Evolutionary conservation across 2,113 vertebrate genomes (phyloP).

Genomic region (Phrynosoma blainvillii): DNA sequence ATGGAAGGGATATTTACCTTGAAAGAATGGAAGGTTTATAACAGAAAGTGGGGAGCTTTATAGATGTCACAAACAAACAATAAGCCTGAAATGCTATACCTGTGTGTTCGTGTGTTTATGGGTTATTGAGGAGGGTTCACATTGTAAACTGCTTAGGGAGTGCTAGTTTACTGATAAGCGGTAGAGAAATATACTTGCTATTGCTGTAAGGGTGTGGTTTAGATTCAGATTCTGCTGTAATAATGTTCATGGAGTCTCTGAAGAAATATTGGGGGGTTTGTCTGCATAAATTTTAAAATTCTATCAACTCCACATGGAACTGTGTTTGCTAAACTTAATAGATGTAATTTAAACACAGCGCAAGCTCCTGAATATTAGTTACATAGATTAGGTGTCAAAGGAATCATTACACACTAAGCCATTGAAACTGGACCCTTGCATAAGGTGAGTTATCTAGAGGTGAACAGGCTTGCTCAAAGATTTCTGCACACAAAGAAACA

Average conservation of each 20-base stretch:
- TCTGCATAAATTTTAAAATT: accelerated
- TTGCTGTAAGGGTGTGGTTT: not conserved
- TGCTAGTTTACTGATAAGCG: too few relatives aligned
- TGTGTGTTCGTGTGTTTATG: not conserved
- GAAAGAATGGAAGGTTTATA: not conserved
- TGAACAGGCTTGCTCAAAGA: not conserved
- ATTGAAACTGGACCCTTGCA: accelerated
- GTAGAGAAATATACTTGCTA: too few relatives aligned
- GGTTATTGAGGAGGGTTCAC: not conserved
- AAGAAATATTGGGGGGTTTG: not conserved
- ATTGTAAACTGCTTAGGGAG: too few relatives aligned
- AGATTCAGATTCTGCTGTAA: not conserved
- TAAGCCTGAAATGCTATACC: accelerated
- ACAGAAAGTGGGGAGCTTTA: not conserved
- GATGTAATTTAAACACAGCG: not conserved
- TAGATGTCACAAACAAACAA: not conserved
- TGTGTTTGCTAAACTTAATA: not conserved
- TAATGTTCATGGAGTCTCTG: accelerated
- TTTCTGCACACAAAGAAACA: accelerated
- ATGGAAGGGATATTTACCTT: not conserved
- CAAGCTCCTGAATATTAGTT: slow-evolving; percentile 11
- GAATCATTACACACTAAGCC: accelerated
- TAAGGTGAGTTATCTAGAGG: not conserved
- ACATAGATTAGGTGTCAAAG: not conserved
- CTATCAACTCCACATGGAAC: accelerated